Evolutionary conservation across 2,113 vertebrate species (phyloP).

Genomic region (Pelvicachromis taeniatus): DNA sequence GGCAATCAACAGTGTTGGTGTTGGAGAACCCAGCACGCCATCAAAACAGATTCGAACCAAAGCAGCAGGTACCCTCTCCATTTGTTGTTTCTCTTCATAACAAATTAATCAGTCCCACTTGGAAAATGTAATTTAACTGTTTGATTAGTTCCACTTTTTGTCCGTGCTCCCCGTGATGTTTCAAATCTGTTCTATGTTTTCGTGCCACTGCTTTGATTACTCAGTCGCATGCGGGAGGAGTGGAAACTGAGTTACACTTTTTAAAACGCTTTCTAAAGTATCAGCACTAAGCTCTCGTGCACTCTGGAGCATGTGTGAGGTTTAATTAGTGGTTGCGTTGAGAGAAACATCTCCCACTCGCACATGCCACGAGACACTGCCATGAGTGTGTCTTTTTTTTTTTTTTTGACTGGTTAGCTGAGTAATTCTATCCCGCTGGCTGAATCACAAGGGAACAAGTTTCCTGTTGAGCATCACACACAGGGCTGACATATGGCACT

Average conservation of each 20-base stretch:
- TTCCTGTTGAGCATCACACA: slow-evolving; percentile 22
- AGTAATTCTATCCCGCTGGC: slow-evolving; percentile 36
- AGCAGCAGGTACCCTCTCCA: slow-evolving; percentile 67
- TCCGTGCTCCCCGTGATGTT: slow-evolving; percentile 18
- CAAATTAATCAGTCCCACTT: slow-evolving; percentile 29
- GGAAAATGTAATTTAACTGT: slow-evolving; percentile 47
- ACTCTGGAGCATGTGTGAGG: not conserved
- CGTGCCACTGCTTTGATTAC: slow-evolving; percentile 8
- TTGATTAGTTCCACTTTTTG: slow-evolving; percentile 46
- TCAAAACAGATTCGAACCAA: slow-evolving; percentile 67
- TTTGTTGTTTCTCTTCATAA: slow-evolving; percentile 21
- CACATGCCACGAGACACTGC: not conserved
- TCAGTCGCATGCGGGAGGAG: not conserved
- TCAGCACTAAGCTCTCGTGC: not conserved
- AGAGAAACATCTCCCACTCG: slow-evolving; percentile 5
- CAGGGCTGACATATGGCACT: not conserved
- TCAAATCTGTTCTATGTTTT: not conserved
- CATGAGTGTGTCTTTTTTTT: slow-evolving; percentile 54
- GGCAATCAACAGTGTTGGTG: slow-evolving; percentile 72
- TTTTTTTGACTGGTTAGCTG: slow-evolving; percentile 38
- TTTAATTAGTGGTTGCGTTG: slow-evolving; percentile 29
- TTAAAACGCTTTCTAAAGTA: not conserved
- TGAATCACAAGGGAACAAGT: slow-evolving; percentile 30
- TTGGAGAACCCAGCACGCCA: slow-evolving; percentile 72
- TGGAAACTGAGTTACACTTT: not conserved